Conservation (phyloP, 2,113 vertebrate species). For the Xiphophorus maculatus region DNA sequence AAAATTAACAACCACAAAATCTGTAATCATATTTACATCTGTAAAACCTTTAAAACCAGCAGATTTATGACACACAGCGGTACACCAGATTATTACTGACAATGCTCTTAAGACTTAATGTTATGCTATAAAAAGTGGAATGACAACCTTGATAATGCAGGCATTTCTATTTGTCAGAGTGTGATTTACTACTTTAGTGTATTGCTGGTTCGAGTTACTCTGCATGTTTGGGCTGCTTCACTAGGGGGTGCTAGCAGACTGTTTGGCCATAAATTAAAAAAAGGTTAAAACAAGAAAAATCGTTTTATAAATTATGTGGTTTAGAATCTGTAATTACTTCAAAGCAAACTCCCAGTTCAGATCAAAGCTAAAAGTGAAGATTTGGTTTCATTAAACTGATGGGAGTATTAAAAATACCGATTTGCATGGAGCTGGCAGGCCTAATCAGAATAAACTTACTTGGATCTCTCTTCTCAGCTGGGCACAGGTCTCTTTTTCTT, state of each 20-base stretch:
- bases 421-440: neutral
- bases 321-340: neutral
- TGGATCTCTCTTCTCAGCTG: slow-evolving; percentile 87
- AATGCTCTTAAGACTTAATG: slow-evolving; percentile 63
- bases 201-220: slow-evolving; percentile 7
- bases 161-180: slow-evolving; percentile 60
- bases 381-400: slow-evolving; percentile 11
- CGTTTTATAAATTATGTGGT: slow-evolving; percentile 6
- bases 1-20: slow-evolving; percentile 82
- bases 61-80: slow-evolving; percentile 61
- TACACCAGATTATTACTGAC: slow-evolving; percentile 56
- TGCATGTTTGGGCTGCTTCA: slow-evolving; percentile 44
- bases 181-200: slow-evolving; percentile 58
- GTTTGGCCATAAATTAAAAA: slow-evolving; percentile 31
- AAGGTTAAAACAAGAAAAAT: neutral
- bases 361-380: neutral
- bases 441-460: slow-evolving; percentile 75
- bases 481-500: slow-evolving; percentile 84
- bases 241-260: slow-evolving; percentile 76
- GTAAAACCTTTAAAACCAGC: slow-evolving; percentile 47
- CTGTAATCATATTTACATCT: slow-evolving; percentile 71
- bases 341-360: neutral
- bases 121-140: slow-evolving; percentile 60
- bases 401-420: neutral
- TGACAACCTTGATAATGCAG: slow-evolving; percentile 65